Percentiles rank a stretch among this genome's conserved stretches.
Conservation (phyloP, 2,113 vertebrate genomes). For the Egretta garzetta region DNA sequence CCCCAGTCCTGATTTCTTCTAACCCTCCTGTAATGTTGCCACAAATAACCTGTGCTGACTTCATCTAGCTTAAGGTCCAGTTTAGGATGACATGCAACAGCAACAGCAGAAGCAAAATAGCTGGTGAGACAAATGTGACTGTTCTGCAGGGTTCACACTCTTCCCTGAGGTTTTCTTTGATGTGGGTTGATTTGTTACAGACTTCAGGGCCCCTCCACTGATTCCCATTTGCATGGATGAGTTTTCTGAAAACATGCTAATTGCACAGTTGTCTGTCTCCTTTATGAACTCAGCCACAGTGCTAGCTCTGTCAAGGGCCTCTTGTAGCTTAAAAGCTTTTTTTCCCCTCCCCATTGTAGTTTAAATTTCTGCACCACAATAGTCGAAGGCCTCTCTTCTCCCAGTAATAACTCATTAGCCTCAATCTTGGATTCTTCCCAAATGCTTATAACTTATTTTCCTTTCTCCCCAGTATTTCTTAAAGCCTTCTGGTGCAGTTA, state of each 20-base stretch:
- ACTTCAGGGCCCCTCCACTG: neutral
- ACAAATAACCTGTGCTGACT: neutral
- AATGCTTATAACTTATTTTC: neutral
- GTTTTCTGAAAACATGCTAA: neutral
- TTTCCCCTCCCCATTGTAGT: neutral
- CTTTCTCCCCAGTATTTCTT: neutral
- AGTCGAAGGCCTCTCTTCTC: neutral
- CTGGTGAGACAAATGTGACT: neutral
- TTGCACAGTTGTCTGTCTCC: neutral
- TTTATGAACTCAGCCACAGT: neutral
- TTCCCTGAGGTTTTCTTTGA: neutral
- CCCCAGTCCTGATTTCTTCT: neutral
- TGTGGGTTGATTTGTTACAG: neutral
- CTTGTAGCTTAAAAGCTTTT: neutral
- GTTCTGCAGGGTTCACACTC: neutral
- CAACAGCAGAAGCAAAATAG: neutral
- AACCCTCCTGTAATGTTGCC: neutral
- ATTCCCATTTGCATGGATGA: neutral
- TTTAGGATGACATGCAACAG: neutral
- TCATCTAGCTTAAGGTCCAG: neutral
- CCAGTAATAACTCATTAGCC: neutral
- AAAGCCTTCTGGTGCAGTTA: constrained; percentile 35
- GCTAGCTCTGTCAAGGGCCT: neutral
- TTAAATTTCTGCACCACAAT: neutral
- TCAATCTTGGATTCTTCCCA: neutral